A percentile compares a stretch with the other conserved stretches of the same genome.
Conservation (phyloP, 2,888 invertebrate genomes). For the Stegana nigrithorax region DNA sequence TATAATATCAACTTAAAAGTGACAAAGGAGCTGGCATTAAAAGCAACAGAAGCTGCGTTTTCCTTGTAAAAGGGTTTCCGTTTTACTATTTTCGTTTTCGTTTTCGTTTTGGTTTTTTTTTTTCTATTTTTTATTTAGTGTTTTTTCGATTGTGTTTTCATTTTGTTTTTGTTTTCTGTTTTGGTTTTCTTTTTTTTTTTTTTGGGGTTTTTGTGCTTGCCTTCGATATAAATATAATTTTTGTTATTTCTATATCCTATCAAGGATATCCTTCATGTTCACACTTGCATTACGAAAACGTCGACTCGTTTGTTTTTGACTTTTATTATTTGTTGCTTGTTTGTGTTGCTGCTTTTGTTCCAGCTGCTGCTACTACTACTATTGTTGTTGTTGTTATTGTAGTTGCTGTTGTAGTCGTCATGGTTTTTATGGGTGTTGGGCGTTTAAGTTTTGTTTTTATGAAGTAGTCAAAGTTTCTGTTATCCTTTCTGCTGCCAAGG, state of each 20-base stretch:
- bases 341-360: constrained; percentile 4
- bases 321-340: not conserved
- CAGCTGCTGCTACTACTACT: not conserved
- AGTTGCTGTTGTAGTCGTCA: constrained; percentile 32
- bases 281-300: not conserved
- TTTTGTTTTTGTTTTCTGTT: not conserved
- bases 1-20: constrained; percentile 10
- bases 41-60: too few species aligned
- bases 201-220: not conserved
- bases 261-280: not conserved
- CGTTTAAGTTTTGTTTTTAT: constrained; percentile 22
- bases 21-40: constrained; percentile 1
- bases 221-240: not conserved
- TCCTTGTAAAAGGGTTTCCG: too few species aligned
- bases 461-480: constrained; percentile 22
- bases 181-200: constrained; percentile 5
- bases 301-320: not conserved
- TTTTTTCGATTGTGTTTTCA: not conserved
- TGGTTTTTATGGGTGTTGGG: too few species aligned
- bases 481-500: constrained; percentile 14
- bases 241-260: too few species aligned
- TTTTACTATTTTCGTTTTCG: not conserved
- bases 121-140: not conserved
- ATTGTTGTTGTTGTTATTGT: constrained; percentile 11
- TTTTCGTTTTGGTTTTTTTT: not conserved